Evolutionary conservation across 2,113 vertebrate genomes (phyloP), one percentile per base, ranked within the genome.

Genomic region (Oncorhynchus mykiss): DNA sequence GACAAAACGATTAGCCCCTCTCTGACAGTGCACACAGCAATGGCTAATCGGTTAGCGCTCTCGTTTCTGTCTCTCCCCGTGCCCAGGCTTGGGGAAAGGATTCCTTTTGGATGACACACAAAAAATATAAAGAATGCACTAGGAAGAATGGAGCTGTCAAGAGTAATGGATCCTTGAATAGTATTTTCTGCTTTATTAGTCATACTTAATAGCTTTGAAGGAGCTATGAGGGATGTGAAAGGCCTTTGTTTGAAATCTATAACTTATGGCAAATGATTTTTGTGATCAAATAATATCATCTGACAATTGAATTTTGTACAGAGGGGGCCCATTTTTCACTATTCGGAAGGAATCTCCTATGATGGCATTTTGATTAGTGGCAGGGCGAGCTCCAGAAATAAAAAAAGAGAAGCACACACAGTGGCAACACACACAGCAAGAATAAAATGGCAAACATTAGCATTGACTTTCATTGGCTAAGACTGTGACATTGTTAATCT

Each of bases 101-200:
- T 45, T 45, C 39, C 39, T 45, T 45, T 45, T 49, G 79, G 62
- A 68, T 62, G 73, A 66, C 51, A 68, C 76, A 22, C 18, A 24
- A 9, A 24, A 66, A 77, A 76, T 29, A 14, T 45, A 54, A 18
- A 71, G 59, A 62, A 62, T 62, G 18, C 5, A 62, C n/a, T 7
- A n/a, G 67, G 62, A 77, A 80, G 67, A 84, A 88, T 80, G 62
- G 70, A 85, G 80, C 72, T 75, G 78, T 89, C 81, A 68, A 64
- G 71, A 84, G 72, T 78, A 79, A 83, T 71, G 67, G 59, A 83
- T 81, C 67, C 76, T 69, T 78, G 71, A 81, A 75, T 76, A 84
- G 78, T 70, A 76, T 84, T 76, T 88, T 86, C 72, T 78, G 80
- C 77, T 81, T 80, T 84, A 85, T 88, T 89, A 80, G 83, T 85